These are phyloP conservation scores for Ispidina picta DNA, from an alignment of 2,797 vertebrate species.

Conservation along the genomic window DNA sequence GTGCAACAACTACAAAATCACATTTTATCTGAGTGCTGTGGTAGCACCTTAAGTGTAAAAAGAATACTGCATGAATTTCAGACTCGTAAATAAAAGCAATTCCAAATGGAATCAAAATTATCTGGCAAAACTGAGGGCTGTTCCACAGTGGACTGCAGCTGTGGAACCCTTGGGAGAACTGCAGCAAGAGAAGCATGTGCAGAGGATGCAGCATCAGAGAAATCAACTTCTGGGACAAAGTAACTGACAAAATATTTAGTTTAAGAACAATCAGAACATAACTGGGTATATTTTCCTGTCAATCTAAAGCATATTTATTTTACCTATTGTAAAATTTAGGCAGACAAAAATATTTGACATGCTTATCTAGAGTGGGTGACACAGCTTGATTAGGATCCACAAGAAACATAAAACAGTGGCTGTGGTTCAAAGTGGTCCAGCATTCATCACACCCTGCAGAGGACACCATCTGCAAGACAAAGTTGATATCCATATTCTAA, in stretches of 20 bases:
- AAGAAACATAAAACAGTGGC: neutral
- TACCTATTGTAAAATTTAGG: neutral
- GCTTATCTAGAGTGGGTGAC: neutral
- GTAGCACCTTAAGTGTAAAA: neutral
- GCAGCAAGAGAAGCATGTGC: neutral
- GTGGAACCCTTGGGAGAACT: neutral
- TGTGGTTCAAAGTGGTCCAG: neutral
- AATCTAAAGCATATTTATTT: neutral
- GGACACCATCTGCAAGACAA: neutral
- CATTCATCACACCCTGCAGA: neutral
- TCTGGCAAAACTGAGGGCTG: neutral
- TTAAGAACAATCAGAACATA: neutral
- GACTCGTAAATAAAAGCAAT: neutral
- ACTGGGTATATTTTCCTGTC: neutral
- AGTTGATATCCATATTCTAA: neutral
- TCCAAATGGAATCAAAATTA: neutral
- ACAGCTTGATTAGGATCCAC: neutral
- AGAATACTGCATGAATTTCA: neutral
- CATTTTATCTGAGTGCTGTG: neutral
- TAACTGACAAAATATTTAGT: neutral
- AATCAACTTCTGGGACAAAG: neutral
- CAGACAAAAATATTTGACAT: neutral
- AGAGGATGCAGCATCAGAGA: neutral
- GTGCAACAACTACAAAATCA: neutral
- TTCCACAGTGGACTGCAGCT: neutral